A percentile compares a stretch with the other conserved stretches of the same genome.
phyloP scores from a whole-genome alignment of 35 echinoderm and acorn worm species.

The Ophioderma brevispina region DNA sequence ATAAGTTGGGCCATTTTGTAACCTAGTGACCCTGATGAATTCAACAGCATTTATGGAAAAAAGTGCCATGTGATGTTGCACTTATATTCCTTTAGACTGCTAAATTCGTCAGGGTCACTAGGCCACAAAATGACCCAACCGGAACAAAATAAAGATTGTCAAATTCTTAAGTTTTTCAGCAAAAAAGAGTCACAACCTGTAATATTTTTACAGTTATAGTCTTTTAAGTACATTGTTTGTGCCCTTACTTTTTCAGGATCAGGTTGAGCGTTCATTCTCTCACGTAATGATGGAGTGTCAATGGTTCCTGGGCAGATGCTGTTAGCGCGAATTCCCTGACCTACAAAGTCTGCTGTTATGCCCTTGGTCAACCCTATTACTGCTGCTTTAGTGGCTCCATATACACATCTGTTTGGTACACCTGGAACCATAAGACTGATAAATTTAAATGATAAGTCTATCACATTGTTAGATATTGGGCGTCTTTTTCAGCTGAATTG shows the following conservation, averaged over 20 bases:
- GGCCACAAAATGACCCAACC: no score
- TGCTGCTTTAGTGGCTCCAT: conserved; percentile 78
- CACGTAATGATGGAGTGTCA: conserved; percentile 83
- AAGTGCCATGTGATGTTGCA: no score
- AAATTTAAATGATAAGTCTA: no score
- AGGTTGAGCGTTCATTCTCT: conserved; percentile 57
- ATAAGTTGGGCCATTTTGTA: no score
- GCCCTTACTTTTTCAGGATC: conserved; percentile 53
- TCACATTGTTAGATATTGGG: no score
- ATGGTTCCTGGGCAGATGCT: conserved; percentile 90
- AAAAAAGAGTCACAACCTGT: no score
- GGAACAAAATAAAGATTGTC: background rate
- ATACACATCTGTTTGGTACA: conserved; percentile 69
- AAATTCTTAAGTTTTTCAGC: background rate
- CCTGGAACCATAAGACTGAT: conserved; percentile 52
- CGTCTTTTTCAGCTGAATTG: no score
- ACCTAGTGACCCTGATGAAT: no score
- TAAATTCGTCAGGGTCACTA: no score
- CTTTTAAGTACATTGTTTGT: no score
- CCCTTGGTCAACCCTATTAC: conserved; percentile 83
- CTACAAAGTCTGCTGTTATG: conserved; percentile 81
- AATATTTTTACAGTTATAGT: no score
- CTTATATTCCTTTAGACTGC: background rate
- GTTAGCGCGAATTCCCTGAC: conserved; percentile 84
- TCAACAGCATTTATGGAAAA: no score